Evolutionary conservation across 2,888 invertebrate genomes (phyloP), one percentile per base, ranked within the genome.

Genomic region (Smittia aterrima): DNA sequence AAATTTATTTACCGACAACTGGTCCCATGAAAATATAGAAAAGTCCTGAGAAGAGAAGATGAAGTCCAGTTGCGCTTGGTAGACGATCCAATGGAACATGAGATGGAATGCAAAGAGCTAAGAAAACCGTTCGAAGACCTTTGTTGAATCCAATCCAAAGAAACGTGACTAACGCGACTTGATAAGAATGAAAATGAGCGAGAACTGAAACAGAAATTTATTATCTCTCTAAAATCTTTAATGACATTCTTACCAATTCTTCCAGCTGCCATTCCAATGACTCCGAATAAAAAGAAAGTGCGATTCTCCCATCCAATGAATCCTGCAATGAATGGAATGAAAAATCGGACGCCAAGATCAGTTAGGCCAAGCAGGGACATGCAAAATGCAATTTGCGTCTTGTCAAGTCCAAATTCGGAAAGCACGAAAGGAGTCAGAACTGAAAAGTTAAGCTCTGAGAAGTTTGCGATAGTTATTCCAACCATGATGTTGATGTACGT

Each of bases 401-500:
- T 81, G 1, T 64, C 24, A 77, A 89, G 87, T 0, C 88, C 86
- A 78, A 88, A 89, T 78, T 90, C 91, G 18, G 85, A 85, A n/a
- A 91, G 82, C 77, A 91, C 89, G 76, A 91, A 90, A 0, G 91
- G 90, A 0, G 90, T 90, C 67, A 91, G 79, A 67, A 91, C 86
- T 1, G 90, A 89, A 79, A 91, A 91, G 79, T 91, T 91, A 4
- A 90, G 78, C 80, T 91, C 91, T 2, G 87, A 88, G 78, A 90
- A 90, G 78, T 88, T 88, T 0, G 90, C 90, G 47, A 90, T 82
- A 0, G 89, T 90, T 66, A 91, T 84, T 0, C 91, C 91, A 73
- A 90, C 79, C 85, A 90, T 89, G 13, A 91, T 83, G 78, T 89
- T 91, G 1, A 90, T 85, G 77, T 88, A 91, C 1, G 88, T 86